These are phyloP conservation scores for Craseonycteris thonglongyai DNA, from an alignment of 2,113 vertebrate species.

Conservation along the genomic window DNA sequence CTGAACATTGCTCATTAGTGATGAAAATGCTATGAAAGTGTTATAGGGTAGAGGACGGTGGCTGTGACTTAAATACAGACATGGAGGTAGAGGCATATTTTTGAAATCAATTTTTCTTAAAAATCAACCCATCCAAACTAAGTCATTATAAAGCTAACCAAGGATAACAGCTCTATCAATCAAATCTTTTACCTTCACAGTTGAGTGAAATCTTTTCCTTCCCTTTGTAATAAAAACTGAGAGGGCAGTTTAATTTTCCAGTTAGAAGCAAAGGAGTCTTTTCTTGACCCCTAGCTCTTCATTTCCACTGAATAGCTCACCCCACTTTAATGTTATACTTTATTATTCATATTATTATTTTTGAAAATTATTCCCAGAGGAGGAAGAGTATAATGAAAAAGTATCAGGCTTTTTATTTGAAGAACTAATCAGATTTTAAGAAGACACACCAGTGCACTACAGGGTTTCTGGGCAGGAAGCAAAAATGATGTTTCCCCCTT, in stretches of 20 bases:
- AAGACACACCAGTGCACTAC: not conserved
- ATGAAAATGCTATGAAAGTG: not conserved
- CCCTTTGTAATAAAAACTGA: constrained; percentile 35
- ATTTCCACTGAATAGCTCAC: not conserved
- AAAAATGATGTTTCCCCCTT: not conserved
- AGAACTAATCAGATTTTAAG: constrained; percentile 42
- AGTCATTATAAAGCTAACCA: constrained; percentile 66
- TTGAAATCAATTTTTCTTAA: constrained; percentile 65
- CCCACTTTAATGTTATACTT: not conserved
- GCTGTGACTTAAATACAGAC: not conserved
- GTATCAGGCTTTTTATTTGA: constrained; percentile 30
- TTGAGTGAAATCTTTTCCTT: constrained; percentile 53
- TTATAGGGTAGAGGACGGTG: not conserved
- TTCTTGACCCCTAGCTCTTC: constrained; percentile 21
- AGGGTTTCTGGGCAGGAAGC: not conserved
- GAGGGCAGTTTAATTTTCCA: constrained; percentile 34
- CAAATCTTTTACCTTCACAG: constrained; percentile 43
- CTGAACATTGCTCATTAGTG: not conserved
- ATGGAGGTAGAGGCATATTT: constrained; percentile 57
- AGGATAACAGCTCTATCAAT: constrained; percentile 71
- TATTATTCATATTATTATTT: constrained; percentile 30
- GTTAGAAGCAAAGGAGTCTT: constrained; percentile 18
- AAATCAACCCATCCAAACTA: constrained; percentile 56
- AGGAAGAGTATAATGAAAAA: not conserved
- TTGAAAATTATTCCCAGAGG: constrained; percentile 39